Evolutionary conservation across 2,113 vertebrate species (phyloP), one percentile per base, ranked within the genome.

Genomic region (Tenebrosternarchus preto): DNA sequence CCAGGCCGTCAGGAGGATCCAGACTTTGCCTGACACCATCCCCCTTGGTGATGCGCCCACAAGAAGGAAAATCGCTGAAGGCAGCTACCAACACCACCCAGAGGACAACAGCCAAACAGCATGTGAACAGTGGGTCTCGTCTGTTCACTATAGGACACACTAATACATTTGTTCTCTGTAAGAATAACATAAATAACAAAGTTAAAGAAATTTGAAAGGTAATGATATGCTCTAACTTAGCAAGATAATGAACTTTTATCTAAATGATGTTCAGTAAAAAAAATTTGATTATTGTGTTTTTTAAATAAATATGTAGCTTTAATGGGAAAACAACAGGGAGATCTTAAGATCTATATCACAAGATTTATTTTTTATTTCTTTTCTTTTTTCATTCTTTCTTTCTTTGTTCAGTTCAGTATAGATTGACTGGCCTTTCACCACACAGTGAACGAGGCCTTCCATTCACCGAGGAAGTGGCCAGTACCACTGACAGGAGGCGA

Each of bases 401-500:
- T 50, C 27, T 55, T 27, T 29, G 72, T 5, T 64, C 85, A 83
- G 11, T 68, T 46, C 1, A 57, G 12, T 73, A 31, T 43, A 19
- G 9, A 25, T 60, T 56, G 5, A 7, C 19, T 1, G 22, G 67
- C 17, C 20, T 53, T 57, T 39, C 33, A 66, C 73, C 85, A 77
- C 84, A 81, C 20, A 80, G 22, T 84, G 86, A 83, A 61, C 59
- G 78, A 2, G 64, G 78, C 25, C 82, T 85, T 22, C 77, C 70
- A 4, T 84, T 59, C 59, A 85, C 85, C 68, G 87, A 85, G 33
- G 78, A 63, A 17, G 39, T 22, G 3, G 85, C 63, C 78, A 69
- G 69, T 66, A 72, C 72, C 50, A 33, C 43, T 55, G 87, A 86
- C 43, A 85, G 66, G 9, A 90, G 75, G 78, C 85, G 86, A 9